A percentile compares a stretch with the other conserved stretches of the same genome.
These are phyloP conservation scores for Drosophila acutilabella DNA, from an alignment of 2,888 invertebrate species.

Conservation along the genomic window DNA sequence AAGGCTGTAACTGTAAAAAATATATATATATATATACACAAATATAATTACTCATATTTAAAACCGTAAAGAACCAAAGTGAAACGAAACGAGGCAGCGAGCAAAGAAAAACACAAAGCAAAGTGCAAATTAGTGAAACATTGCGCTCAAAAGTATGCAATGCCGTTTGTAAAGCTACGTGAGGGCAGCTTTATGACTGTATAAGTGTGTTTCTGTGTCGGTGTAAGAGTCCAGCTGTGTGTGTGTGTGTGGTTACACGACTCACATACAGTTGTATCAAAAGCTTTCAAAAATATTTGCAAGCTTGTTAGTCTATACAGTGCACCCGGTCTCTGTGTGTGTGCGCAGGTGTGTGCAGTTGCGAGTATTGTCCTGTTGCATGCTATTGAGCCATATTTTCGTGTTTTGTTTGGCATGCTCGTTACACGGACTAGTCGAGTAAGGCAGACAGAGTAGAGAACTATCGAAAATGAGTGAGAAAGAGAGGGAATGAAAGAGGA, in stretches of 20 bases:
- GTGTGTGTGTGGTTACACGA: slow-evolving; percentile 18
- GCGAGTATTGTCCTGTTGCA: slow-evolving; percentile 73
- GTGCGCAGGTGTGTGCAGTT: slow-evolving; percentile 28
- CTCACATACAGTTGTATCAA: slow-evolving; percentile 68
- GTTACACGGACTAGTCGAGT: slow-evolving; percentile 31
- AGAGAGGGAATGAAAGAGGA: slow-evolving; percentile 11
- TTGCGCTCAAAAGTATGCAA: slow-evolving; percentile 70
- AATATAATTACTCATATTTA: slow-evolving; percentile 82
- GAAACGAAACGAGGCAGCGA: slow-evolving; percentile 10
- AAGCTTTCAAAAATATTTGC: slow-evolving; percentile 73
- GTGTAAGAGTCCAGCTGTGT: background rate
- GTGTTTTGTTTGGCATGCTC: slow-evolving; percentile 61
- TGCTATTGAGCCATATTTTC: slow-evolving; percentile 77
- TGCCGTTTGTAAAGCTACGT: slow-evolving; percentile 36
- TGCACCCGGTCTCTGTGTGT: slow-evolving; percentile 54
- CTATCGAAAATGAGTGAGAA: background rate
- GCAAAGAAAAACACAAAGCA: slow-evolving; percentile 59
- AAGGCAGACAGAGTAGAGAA: background rate
- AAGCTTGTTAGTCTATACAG: slow-evolving; percentile 67
- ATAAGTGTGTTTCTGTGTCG: slow-evolving; percentile 4
- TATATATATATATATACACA: slow-evolving; percentile 28
- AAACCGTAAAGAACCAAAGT: slow-evolving; percentile 54
- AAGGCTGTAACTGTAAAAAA: slow-evolving; percentile 58
- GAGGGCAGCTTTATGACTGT: slow-evolving; percentile 6
- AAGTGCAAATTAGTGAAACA: slow-evolving; percentile 80